Conservation (phyloP, 1,140 invertebrate genomes). For the Phocides pigmalion region DNA sequence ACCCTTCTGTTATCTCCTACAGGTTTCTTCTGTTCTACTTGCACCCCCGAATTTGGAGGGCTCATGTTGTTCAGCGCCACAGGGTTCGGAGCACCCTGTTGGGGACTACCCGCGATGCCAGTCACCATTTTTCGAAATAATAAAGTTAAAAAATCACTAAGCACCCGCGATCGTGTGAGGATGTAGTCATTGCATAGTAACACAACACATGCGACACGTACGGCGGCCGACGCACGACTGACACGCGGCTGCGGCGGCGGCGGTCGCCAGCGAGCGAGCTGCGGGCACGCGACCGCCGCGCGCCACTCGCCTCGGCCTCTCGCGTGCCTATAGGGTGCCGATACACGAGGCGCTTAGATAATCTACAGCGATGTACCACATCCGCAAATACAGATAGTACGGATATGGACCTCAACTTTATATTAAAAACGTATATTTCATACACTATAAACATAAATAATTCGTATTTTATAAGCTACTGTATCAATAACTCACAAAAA, state of each 20-base stretch:
- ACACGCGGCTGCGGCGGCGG: conserved; percentile 35
- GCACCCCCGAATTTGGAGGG: conserved; percentile 37
- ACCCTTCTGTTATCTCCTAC: conserved; percentile 69
- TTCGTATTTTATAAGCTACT: no score
- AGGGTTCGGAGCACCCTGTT: conserved; percentile 55
- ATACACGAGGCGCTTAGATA: conserved; percentile 16
- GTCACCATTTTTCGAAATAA: conserved; percentile 60
- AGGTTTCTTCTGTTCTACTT: conserved; percentile 59
- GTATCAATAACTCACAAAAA: no score
- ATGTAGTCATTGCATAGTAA: conserved; percentile 44
- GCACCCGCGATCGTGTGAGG: conserved; percentile 46
- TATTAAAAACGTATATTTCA: no score
- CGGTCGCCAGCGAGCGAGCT: no score
- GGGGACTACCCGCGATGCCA: conserved; percentile 58
- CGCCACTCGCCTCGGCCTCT: conserved; percentile 24
- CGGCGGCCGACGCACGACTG: conserved; percentile 66
- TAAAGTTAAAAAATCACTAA: conserved; percentile 37
- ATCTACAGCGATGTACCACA: no score
- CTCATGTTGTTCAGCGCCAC: conserved; percentile 47
- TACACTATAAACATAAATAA: no score
- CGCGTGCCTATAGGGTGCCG: conserved; percentile 15
- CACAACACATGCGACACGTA: conserved; percentile 43
- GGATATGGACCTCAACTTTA: no score
- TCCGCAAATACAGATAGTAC: no score
- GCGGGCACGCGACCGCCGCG: conserved; percentile 33